Evolutionary conservation across 2,888 invertebrate genomes (phyloP).

Genomic region (Polyploca ridens): DNA sequence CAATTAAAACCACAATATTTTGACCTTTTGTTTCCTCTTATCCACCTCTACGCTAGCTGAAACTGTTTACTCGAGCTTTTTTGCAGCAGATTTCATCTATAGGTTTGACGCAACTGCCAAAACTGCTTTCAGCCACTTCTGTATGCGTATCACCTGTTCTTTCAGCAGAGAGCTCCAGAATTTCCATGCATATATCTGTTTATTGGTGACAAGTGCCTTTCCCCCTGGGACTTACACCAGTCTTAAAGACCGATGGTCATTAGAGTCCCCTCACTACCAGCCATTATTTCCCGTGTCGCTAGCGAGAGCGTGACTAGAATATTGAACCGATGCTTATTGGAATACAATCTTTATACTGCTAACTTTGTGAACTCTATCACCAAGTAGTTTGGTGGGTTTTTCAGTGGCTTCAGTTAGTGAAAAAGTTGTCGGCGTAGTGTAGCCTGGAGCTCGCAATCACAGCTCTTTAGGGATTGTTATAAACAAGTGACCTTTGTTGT

Average conservation of each 20-base stretch:
- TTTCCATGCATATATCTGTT: not conserved
- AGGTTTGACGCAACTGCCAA: no score
- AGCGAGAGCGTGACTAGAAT: constrained; percentile 56
- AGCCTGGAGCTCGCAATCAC: constrained; percentile 49
- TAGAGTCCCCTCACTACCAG: constrained; percentile 36
- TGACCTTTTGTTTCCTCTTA: no score
- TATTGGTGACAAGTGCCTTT: constrained; percentile 12
- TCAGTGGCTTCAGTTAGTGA: not conserved
- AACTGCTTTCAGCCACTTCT: no score
- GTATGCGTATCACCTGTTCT: not conserved
- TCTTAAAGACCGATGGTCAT: constrained; percentile 49
- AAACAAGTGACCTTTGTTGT: constrained; percentile 49
- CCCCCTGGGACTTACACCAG: constrained; percentile 36
- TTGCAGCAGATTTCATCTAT: no score
- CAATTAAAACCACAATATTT: no score
- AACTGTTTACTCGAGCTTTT: no score
- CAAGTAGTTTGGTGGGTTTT: constrained; percentile 29
- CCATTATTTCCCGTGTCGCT: constrained; percentile 61
- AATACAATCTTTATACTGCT: constrained; percentile 39
- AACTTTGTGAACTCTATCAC: constrained; percentile 6
- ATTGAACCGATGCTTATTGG: constrained; percentile 54
- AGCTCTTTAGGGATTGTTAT: constrained; percentile 52
- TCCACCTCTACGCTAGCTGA: no score
- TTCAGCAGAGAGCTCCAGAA: not conserved
- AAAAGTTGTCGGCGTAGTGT: constrained; percentile 16